Base-by-base conservation (phyloP, 2,797 vertebrate genomes). In the Tachyglossus aculeatus region DNA sequence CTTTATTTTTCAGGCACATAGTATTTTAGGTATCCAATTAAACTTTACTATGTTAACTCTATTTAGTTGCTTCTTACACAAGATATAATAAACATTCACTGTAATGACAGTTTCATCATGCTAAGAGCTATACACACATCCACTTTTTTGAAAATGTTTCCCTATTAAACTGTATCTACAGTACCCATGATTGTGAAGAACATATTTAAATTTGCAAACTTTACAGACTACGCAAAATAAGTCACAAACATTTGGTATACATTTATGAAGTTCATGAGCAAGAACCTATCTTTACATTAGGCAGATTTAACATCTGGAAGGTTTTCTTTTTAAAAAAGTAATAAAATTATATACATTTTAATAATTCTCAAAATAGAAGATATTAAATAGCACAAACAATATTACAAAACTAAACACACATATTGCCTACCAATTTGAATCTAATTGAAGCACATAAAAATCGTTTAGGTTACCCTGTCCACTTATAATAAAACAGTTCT, bases 11-110 rank as follows among this genome's bases (percentile, higher is more conserved):
- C 85, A 92, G 90, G 90, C 89, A 93, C 93, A 86, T 78, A 83
- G 50, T 76, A 90, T 83, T 67, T 93, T 88, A 89, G 89, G 89
- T 91, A 91, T 87, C 95, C 92, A 96, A 95, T 97, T 96, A 90
- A 95, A 94, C 93, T 92, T 84, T 71, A 86, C 56, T 82, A 55
- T 74, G 66, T 81, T 81, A 84, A 83, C 81, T 86, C 88, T 80
- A 76, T 81, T 88, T 76, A 81, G 38, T 80, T 86, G 72, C 84
- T 86, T 90, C 74, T 85, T 89, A 88, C 71, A 80, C 85, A 58
- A 79, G 67, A 82, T 76, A 72, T 88, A 77, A 76, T 86, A 78
- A 89, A 84, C 86, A 94, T 93, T 93, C 90, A 93, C 89, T 83
- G 82, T 90, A 82, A 85, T 74, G 82, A 92, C 86, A 92, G 88